Percentiles rank a stretch among this genome's conserved stretches.
Evolutionary conservation across 1,140 invertebrate genomes (phyloP).

Genomic region (Laodelphax striatellus): DNA sequence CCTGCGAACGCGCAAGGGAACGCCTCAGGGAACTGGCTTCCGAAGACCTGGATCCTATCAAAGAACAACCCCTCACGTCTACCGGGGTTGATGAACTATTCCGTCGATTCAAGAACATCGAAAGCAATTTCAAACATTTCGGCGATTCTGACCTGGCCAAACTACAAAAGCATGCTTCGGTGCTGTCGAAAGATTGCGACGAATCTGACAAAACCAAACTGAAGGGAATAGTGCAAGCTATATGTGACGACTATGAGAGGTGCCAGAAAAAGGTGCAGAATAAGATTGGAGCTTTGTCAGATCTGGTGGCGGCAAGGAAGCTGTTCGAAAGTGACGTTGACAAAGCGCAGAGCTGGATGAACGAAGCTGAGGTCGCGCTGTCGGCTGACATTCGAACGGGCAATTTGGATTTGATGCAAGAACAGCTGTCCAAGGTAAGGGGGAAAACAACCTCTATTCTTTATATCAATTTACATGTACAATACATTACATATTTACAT

Average conservation of each 20-base stretch:
- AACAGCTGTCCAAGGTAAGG: conserved; percentile 61
- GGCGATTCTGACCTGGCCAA: conserved; percentile 57
- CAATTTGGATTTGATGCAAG: conserved; percentile 66
- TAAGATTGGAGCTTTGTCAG: conserved; percentile 39
- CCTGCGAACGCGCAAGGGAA: conserved; percentile 24
- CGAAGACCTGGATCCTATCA: conserved; percentile 7
- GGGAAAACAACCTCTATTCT: not conserved
- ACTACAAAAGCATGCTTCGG: conserved; percentile 60
- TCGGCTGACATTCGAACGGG: conserved; percentile 64
- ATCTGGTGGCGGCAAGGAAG: conserved; percentile 60
- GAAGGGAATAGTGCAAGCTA: conserved; percentile 46
- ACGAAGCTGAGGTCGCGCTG: conserved; percentile 74
- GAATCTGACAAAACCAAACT: conserved; percentile 52
- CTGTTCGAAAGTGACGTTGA: conserved; percentile 70
- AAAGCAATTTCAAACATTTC: conserved; percentile 65
- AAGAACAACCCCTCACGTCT: conserved; percentile 21
- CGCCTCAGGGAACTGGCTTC: conserved; percentile 10
- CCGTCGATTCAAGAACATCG: conserved; percentile 55
- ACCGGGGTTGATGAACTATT: conserved; percentile 59
- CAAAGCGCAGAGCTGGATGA: conserved; percentile 71
- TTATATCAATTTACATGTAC: not conserved
- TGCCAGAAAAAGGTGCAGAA: conserved; percentile 11
- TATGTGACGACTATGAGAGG: conserved; percentile 13
- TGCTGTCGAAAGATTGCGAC: conserved; percentile 67
- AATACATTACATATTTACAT: too few species aligned